Evolutionary conservation across 2,888 invertebrate genomes (phyloP).

Genomic region (Scaptomyza parva): DNA sequence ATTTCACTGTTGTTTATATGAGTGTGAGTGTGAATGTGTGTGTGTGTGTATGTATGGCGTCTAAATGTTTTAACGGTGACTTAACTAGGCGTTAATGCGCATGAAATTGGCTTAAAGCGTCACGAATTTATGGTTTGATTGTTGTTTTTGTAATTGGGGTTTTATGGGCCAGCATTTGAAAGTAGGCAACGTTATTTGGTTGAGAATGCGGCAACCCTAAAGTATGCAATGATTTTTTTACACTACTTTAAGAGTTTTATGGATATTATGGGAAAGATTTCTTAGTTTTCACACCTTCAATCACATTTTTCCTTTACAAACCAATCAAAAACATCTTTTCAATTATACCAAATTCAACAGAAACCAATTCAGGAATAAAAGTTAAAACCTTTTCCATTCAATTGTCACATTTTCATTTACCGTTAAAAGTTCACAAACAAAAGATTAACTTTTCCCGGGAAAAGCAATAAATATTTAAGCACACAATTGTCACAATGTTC

Average conservation of each 20-base stretch:
- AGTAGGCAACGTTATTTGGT: slow-evolving; percentile 37
- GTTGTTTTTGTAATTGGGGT: slow-evolving; percentile 42
- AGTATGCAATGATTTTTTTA: slow-evolving; percentile 34
- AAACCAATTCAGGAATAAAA: slow-evolving; percentile 8
- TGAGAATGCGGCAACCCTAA: slow-evolving; percentile 11
- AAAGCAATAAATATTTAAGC: slow-evolving; percentile 13
- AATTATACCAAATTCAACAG: not conserved
- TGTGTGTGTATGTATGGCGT: not conserved
- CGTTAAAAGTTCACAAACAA: slow-evolving; percentile 3
- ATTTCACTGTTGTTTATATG: not conserved
- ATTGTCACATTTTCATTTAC: slow-evolving; percentile 7
- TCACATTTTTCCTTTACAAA: not conserved
- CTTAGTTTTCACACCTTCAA: not conserved
- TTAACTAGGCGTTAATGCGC: slow-evolving; percentile 61
- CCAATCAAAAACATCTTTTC: slow-evolving; percentile 2
- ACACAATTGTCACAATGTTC: not conserved
- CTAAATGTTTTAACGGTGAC: slow-evolving; percentile 9
- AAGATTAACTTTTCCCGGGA: not conserved
- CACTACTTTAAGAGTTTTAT: too few species aligned
- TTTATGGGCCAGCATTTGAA: slow-evolving; percentile 11
- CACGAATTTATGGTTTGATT: slow-evolving; percentile 61
- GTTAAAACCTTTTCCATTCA: not conserved
- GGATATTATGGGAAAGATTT: too few species aligned
- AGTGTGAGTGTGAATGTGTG: not conserved
- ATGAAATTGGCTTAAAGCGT: slow-evolving; percentile 47